A percentile compares a stretch with the other conserved stretches of the same genome.
Evolutionary conservation across 1,140 invertebrate species (phyloP).

Genomic region (Limonius californicus): DNA sequence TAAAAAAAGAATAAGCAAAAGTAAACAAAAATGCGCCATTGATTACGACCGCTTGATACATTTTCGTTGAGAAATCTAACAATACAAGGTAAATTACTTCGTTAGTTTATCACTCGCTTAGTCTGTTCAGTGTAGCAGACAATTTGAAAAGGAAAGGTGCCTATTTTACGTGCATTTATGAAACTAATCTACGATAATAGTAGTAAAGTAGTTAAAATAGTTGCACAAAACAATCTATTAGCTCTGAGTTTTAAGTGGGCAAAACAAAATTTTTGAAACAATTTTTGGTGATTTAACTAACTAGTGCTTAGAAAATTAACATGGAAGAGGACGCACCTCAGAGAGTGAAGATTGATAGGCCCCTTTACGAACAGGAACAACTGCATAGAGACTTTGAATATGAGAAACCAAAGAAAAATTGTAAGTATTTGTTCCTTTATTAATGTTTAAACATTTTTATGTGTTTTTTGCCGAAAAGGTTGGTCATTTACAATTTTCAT

Average conservation of each 20-base stretch:
- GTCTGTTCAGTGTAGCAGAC: background rate
- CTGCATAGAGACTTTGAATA: constrained; percentile 59
- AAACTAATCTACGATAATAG: background rate
- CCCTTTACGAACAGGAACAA: constrained; percentile 59
- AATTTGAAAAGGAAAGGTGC: background rate
- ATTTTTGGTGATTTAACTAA: background rate
- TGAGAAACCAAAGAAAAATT: constrained; percentile 52
- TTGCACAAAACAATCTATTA: background rate
- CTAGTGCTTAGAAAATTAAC: background rate
- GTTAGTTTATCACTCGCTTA: background rate
- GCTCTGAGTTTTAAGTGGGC: background rate
- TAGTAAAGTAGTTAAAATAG: background rate
- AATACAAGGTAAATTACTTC: background rate
- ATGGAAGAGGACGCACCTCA: background rate
- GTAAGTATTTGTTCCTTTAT: constrained; percentile 47
- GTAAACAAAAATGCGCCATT: background rate
- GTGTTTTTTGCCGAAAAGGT: no score
- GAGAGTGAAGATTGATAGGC: constrained; percentile 45
- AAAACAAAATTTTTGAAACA: background rate
- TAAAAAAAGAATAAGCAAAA: background rate
- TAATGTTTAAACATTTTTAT: background rate
- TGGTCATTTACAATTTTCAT: no score
- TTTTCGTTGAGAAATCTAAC: background rate
- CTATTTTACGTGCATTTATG: background rate
- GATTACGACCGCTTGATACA: background rate